These are phyloP conservation scores for Darevskia mixta DNA, from an alignment of 2,797 vertebrate species.

Conservation along the genomic window DNA sequence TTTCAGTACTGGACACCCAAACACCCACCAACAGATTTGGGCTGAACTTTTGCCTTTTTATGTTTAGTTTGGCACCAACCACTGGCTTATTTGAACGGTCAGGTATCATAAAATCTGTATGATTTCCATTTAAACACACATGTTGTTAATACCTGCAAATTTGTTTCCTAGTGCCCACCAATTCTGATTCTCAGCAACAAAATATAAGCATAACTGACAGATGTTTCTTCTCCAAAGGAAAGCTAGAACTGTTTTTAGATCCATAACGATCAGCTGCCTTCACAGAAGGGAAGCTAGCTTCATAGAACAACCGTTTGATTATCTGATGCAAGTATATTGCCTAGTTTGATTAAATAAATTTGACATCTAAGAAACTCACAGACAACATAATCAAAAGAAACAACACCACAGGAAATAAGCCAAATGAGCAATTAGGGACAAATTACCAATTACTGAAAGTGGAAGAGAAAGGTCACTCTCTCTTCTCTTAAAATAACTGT, in stretches of 20 bases:
- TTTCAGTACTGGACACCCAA: not conserved
- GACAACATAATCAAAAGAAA: conserved; percentile 30
- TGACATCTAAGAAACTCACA: conserved; percentile 14
- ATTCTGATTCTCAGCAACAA: not conserved
- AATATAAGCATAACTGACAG: not conserved
- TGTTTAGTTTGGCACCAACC: not conserved
- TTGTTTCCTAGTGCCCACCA: not conserved
- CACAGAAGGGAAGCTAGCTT: conserved; percentile 8
- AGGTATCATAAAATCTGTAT: not conserved
- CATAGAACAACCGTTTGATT: not conserved
- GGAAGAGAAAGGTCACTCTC: conserved; percentile 34
- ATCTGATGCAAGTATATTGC: conserved; percentile 14
- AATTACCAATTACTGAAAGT: conserved; percentile 45
- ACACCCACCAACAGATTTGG: not conserved
- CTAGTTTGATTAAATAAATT: conserved; percentile 32
- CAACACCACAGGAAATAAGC: conserved; percentile 23
- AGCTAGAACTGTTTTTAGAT: conserved; percentile 20
- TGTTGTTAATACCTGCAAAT: not conserved
- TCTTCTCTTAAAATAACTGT: conserved; percentile 2
- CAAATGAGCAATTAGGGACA: conserved; percentile 47
- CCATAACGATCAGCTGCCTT: not conserved
- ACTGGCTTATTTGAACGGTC: not conserved
- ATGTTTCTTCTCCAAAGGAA: conserved; percentile 1
- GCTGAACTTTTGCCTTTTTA: not conserved
- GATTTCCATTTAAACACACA: not conserved